phyloP scores from a whole-genome alignment of 2,797 vertebrate genomes.

The Myotis myotis region DNA sequence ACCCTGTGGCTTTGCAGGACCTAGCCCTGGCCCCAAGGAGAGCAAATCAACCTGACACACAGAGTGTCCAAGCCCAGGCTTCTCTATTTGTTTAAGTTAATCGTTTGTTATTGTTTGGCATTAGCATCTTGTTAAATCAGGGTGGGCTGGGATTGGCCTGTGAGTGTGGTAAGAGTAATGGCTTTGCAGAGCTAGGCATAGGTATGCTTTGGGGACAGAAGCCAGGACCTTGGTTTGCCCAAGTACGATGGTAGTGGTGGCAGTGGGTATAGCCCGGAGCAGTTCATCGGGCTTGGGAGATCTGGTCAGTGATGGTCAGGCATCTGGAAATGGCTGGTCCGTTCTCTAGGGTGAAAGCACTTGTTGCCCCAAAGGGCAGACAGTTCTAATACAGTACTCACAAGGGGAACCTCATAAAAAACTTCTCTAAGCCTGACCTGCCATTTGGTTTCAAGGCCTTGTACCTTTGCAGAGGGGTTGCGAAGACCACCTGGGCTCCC shows the following conservation, averaged over 20 bases:
- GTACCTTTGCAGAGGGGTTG: background rate
- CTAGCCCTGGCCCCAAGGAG: background rate
- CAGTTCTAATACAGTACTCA: background rate
- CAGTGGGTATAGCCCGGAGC: background rate
- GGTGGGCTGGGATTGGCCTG: background rate
- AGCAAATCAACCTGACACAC: background rate
- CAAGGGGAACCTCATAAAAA: background rate
- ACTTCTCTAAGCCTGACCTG: background rate
- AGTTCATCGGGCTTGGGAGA: background rate
- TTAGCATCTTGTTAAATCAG: conserved; percentile 40
- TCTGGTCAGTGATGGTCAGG: background rate
- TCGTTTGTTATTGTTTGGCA: conserved; percentile 49
- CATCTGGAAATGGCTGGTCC: background rate
- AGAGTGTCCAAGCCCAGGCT: background rate
- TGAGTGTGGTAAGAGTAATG: background rate
- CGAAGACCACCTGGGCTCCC: background rate
- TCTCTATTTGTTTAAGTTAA: conserved; percentile 47
- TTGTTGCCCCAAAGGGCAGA: background rate
- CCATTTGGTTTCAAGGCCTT: background rate
- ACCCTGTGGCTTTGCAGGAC: background rate
- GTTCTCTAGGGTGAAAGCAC: background rate
- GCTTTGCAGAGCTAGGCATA: background rate
- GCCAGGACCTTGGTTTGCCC: background rate
- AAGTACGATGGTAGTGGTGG: background rate
- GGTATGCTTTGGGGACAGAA: conserved; percentile 6